Percentiles rank a stretch among this genome's conserved stretches.
These are phyloP conservation scores for Malurus leucopterus DNA, from an alignment of 2,797 vertebrate genomes.

Conservation along the genomic window DNA sequence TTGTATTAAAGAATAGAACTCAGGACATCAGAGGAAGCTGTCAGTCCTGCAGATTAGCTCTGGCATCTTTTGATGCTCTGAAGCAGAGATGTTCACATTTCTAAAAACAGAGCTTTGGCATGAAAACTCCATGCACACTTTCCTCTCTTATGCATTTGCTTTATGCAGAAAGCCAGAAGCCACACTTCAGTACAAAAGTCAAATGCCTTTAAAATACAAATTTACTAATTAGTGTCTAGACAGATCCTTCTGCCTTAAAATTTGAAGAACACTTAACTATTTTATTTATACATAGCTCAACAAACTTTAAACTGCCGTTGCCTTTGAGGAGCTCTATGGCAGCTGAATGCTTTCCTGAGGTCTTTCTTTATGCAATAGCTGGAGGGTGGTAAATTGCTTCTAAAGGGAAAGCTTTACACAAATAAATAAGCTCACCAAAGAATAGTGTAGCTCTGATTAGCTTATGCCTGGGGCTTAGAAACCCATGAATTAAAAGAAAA, in stretches of 20 bases:
- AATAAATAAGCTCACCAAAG: background rate
- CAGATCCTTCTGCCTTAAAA: background rate
- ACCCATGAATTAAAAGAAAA: background rate
- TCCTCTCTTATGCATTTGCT: background rate
- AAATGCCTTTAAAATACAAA: background rate
- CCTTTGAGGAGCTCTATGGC: background rate
- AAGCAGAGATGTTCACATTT: background rate
- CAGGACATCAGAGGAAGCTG: background rate
- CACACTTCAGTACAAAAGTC: background rate
- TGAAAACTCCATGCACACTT: background rate
- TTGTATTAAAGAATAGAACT: background rate
- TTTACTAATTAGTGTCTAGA: constrained; percentile 1
- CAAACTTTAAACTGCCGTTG: background rate
- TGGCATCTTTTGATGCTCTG: background rate
- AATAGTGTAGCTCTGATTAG: background rate
- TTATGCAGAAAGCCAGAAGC: constrained; percentile 6
- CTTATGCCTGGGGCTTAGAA: background rate
- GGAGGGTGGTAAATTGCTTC: constrained; percentile 4
- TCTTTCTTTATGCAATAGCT: background rate
- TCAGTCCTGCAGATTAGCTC: background rate
- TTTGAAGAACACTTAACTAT: background rate
- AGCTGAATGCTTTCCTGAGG: constrained; percentile 4
- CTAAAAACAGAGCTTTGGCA: background rate
- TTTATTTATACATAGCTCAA: background rate
- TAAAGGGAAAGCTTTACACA: background rate